Conservation (phyloP, 2,888 invertebrate genomes). For the Portevinia maculata region DNA sequence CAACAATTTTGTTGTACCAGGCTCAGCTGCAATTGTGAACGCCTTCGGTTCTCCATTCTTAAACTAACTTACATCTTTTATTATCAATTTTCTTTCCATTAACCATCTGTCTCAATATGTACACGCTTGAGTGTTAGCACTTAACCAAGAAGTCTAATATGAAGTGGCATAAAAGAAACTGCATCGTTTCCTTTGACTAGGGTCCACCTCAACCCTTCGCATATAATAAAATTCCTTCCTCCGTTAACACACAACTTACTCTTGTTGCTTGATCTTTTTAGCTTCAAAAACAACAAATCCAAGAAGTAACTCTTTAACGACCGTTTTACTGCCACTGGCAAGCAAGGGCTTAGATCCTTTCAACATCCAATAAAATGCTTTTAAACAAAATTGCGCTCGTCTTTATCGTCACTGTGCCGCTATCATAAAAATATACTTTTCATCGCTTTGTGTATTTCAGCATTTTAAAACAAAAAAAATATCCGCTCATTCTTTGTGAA, state of each 20-base stretch:
- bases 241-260: slow-evolving; percentile 55
- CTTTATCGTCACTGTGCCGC: slow-evolving; percentile 7
- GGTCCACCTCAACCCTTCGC: not conserved
- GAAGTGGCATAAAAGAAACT: slow-evolving; percentile 3
- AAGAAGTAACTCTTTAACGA: slow-evolving; percentile 63
- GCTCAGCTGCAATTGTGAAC: no score
- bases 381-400: slow-evolving; percentile 44
- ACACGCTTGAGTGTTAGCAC: slow-evolving; percentile 24
- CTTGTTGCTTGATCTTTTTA: slow-evolving; percentile 34
- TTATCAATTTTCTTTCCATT: slow-evolving; percentile 10
- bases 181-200: not conserved
- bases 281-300: slow-evolving; percentile 55
- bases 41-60: not conserved
- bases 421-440: slow-evolving; percentile 48
- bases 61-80: slow-evolving; percentile 2
- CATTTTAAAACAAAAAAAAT: slow-evolving; percentile 24
- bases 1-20: no score
- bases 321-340: slow-evolving; percentile 57
- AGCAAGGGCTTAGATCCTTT: slow-evolving; percentile 51
- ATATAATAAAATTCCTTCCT: not conserved
- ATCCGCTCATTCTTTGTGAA: slow-evolving; percentile 58
- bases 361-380: slow-evolving; percentile 61
- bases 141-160: slow-evolving; percentile 8
- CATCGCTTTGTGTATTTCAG: slow-evolving; percentile 25
- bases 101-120: slow-evolving; percentile 10